phyloP scores from a whole-genome alignment of 1,140 invertebrate species.

The Vanessa tameamea region DNA sequence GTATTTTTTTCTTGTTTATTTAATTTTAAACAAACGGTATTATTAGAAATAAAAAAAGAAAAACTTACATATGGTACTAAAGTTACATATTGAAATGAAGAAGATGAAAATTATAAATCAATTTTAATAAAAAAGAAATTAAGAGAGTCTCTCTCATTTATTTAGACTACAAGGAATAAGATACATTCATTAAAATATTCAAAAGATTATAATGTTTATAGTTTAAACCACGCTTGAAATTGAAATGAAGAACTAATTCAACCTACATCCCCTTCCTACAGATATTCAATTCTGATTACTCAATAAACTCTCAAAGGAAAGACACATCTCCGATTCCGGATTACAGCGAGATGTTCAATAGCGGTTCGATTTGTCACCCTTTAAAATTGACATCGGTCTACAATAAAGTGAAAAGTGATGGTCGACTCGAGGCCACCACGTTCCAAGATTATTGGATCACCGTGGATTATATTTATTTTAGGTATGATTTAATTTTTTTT shows the following conservation, averaged over 20 bases:
- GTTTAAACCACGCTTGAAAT: too few relatives aligned
- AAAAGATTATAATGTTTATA: too few relatives aligned
- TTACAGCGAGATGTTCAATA: constrained; percentile 65
- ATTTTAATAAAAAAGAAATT: too few relatives aligned
- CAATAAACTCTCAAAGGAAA: background rate
- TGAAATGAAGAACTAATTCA: background rate
- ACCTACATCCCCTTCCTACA: background rate
- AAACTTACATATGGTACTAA: too few relatives aligned
- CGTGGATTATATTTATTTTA: constrained; percentile 92
- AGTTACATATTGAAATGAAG: too few relatives aligned
- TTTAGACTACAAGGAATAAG: too few relatives aligned
- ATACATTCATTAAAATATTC: too few relatives aligned
- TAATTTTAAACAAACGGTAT: too few relatives aligned
- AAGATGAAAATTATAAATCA: too few relatives aligned
- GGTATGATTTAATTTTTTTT: constrained; percentile 57
- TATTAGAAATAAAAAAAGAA: too few relatives aligned
- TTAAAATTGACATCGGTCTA: constrained; percentile 83
- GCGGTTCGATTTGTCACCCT: constrained; percentile 78
- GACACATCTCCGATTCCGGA: background rate
- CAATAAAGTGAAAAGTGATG: constrained; percentile 66
- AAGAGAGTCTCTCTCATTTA: too few relatives aligned
- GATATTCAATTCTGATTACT: constrained; percentile 56
- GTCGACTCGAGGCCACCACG: constrained; percentile 84
- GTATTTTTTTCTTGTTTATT: too few relatives aligned
- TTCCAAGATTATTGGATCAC: constrained; percentile 88